phyloP scores from a whole-genome alignment of 2,888 invertebrate genomes.

The Euzophera pinguis region DNA sequence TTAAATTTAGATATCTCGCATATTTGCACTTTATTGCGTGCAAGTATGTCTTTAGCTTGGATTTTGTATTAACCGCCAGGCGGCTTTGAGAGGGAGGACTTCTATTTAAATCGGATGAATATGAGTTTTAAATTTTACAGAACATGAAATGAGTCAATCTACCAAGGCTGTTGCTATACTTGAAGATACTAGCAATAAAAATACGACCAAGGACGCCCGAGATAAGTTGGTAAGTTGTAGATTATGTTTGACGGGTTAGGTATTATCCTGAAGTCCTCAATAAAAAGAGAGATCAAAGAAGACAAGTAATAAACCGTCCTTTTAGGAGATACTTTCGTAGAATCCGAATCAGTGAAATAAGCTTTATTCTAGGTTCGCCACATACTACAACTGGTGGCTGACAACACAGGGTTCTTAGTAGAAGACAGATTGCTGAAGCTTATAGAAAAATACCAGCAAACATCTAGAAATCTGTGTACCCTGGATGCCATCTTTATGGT shows the following conservation, averaged over 20 bases:
- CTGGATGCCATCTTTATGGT: constrained; percentile 88
- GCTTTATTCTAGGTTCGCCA: constrained; percentile 74
- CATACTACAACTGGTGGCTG: constrained; percentile 83
- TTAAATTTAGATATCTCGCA: too few species aligned
- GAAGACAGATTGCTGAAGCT: constrained; percentile 84
- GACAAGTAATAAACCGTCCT: too few species aligned
- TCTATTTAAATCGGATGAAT: too few species aligned
- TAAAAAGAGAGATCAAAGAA: too few species aligned
- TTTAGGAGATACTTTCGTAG: too few species aligned
- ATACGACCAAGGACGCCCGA: constrained; percentile 34
- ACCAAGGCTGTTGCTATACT: not conserved
- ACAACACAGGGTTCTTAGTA: constrained; percentile 86
- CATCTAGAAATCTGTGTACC: constrained; percentile 84
- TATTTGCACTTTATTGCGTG: too few species aligned
- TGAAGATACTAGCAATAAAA: constrained; percentile 17
- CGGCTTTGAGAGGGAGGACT: too few species aligned
- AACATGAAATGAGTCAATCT: constrained; percentile 25
- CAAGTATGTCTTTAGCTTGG: too few species aligned
- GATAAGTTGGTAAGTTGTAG: constrained; percentile 39
- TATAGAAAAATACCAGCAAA: constrained; percentile 81
- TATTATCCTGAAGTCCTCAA: too few species aligned
- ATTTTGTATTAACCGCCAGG: too few species aligned
- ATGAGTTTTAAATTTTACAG: constrained; percentile 25
- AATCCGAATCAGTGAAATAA: too few species aligned
- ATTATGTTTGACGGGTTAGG: too few species aligned